phyloP scores from a whole-genome alignment of 2,113 vertebrate genomes.

The Pyrgilauda ruficollis region DNA sequence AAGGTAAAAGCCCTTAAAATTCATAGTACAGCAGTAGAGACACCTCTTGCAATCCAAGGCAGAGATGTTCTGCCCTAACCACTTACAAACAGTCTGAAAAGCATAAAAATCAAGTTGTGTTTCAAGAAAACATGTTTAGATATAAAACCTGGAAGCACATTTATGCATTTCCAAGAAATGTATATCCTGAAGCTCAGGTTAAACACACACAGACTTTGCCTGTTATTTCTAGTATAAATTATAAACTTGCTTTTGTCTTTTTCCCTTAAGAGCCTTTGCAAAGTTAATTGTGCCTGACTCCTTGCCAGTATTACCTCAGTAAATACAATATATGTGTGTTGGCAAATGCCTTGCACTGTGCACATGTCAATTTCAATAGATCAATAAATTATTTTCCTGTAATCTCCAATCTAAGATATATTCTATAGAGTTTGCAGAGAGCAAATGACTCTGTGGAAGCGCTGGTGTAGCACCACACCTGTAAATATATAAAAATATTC shows the following conservation, averaged over 20 bases:
- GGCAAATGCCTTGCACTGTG: not conserved
- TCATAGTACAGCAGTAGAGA: not conserved
- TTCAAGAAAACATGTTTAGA: not conserved
- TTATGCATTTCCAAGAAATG: not conserved
- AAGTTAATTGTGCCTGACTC: not conserved
- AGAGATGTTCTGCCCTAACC: not conserved
- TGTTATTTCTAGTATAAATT: not conserved
- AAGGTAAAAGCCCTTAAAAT: not conserved
- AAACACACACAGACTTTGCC: not conserved
- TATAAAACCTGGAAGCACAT: not conserved
- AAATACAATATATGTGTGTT: not conserved
- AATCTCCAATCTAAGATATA: not conserved
- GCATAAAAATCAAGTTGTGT: not conserved
- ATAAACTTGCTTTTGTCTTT: not conserved
- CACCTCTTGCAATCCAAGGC: not conserved
- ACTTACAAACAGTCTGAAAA: not conserved
- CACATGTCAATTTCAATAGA: not conserved
- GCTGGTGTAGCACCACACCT: not conserved
- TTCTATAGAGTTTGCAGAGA: not conserved
- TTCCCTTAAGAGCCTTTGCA: not conserved
- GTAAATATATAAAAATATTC: not conserved
- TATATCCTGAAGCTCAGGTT: not conserved
- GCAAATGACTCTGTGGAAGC: not conserved
- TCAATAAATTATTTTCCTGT: not conserved
- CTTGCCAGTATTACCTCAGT: not conserved